phyloP scores from a whole-genome alignment of 2,888 invertebrate species.

The Campopleginae sp. region DNA sequence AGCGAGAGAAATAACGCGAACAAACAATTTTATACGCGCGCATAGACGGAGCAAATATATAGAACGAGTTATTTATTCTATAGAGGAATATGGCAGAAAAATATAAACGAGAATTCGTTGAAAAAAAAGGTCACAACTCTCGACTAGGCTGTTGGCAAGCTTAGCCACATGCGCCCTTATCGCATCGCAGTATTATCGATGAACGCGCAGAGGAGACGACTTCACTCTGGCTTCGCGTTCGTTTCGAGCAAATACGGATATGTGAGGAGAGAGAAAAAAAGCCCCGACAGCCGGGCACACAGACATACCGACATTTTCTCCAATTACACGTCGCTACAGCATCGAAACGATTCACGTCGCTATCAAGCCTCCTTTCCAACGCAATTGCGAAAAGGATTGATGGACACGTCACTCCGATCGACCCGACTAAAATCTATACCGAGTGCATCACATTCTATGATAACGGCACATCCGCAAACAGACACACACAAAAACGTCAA shows the following conservation, averaged over 20 bases:
- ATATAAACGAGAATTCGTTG: background rate
- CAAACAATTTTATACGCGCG: background rate
- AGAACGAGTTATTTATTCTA: constrained; percentile 50
- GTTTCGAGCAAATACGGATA: constrained; percentile 6
- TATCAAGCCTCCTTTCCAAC: constrained; percentile 51
- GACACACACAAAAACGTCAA: background rate
- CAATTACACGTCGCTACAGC: constrained; percentile 55
- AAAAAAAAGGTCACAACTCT: constrained; percentile 19
- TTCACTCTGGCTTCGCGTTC: constrained; percentile 40
- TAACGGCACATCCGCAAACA: background rate
- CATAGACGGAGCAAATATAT: constrained; percentile 3
- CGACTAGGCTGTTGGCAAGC: background rate
- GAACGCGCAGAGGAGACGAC: background rate
- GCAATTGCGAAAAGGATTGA: constrained; percentile 61
- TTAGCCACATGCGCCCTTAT: background rate
- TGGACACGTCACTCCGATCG: constrained; percentile 34
- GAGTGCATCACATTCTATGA: background rate
- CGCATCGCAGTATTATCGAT: background rate
- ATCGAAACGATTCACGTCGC: constrained; percentile 57
- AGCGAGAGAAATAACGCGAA: constrained; percentile 12
- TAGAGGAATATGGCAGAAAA: constrained; percentile 29
- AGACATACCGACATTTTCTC: constrained; percentile 45
- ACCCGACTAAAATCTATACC: background rate
- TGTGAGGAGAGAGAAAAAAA: background rate
- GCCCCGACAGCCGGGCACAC: background rate